Evolutionary conservation across 1,140 invertebrate species (phyloP).

Genomic region (Zaprionus nigranus): DNA sequence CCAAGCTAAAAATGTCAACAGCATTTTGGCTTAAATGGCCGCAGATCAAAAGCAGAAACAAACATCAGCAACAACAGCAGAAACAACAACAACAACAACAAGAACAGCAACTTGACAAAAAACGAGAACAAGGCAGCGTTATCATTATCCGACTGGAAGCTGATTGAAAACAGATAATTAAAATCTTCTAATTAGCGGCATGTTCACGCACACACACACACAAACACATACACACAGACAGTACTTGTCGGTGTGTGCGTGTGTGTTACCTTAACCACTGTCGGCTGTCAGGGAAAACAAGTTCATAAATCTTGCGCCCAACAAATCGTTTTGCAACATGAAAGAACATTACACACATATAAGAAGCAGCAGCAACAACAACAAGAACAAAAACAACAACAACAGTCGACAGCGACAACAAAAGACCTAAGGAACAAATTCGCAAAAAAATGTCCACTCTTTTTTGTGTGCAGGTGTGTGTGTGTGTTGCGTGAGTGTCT

Average conservation of each 20-base stretch:
- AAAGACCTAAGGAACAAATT: constrained; percentile 40
- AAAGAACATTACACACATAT: constrained; percentile 73
- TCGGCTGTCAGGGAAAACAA: constrained; percentile 82
- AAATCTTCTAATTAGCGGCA: constrained; percentile 82
- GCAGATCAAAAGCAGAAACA: constrained; percentile 18
- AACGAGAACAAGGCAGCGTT: constrained; percentile 59
- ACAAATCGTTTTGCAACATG: constrained; percentile 84
- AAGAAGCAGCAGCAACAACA: constrained; percentile 39
- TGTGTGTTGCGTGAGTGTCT: constrained; percentile 41
- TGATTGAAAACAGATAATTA: constrained; percentile 83
- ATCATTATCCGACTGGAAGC: constrained; percentile 79
- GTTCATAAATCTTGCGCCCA: constrained; percentile 83
- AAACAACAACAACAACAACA: background rate
- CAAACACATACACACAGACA: background rate
- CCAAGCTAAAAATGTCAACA: constrained; percentile 62
- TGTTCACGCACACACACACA: constrained; percentile 74
- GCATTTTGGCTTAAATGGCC: constrained; percentile 65
- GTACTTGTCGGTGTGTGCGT: constrained; percentile 30
- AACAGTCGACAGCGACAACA: constrained; percentile 39
- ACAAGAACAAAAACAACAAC: constrained; percentile 31
- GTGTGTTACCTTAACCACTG: constrained; percentile 80
- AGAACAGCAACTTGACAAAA: constrained; percentile 4
- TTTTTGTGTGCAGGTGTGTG: background rate
- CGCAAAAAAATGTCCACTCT: constrained; percentile 55
- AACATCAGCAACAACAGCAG: background rate